Evolutionary conservation across 2,797 vertebrate genomes (phyloP), one percentile per base, ranked within the genome.

Genomic region (Lithobates pipiens): DNA sequence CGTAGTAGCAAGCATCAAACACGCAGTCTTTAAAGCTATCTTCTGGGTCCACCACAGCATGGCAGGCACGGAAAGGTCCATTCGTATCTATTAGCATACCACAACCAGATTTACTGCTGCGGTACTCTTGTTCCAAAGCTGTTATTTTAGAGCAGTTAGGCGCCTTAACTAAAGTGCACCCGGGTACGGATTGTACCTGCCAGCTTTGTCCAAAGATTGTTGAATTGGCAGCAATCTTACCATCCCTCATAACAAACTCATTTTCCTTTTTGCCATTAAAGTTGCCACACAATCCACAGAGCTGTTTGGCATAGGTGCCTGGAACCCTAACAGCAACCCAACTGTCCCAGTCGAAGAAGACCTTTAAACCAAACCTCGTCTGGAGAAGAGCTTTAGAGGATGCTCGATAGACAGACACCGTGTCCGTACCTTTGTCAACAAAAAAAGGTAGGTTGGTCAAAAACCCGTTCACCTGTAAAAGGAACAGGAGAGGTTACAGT

Each of bases 261-360:
- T 94, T 93, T 0, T 39, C 6, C 9, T 15, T 79, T 1, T 84
- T 27, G 34, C 90, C 88, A 36, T 92, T 93, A 54, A 92, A 90
- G 75, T 95, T 87, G 7, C 94, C 92, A 85, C 93, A 93, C 13
- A 95, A 91, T 54, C 93, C 93, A 63, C 89, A 91, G 9, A 94
- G 84, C 50, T 89, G 83, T 1, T 89, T 34, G 0, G n/a, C 89
- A 77, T 94, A 94, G 82, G 88, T 78, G 61, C 44, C 80, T 2
- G 93, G 93, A 7, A 89, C 89, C 6, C 86, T 93, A 82, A 94
- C 27, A 0, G 82, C 83, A 13, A 94, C 85, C 34, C 89, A 88
- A 78, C 92, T 89, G 61, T 88, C 88, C 92, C 92, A 92, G 67
- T 93, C 91, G 0, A 88, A 91, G 88, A 91, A 90, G 10, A 94